Conservation (phyloP, 53 echinoderm and acorn worm genomes). For the Crossaster papposus region DNA sequence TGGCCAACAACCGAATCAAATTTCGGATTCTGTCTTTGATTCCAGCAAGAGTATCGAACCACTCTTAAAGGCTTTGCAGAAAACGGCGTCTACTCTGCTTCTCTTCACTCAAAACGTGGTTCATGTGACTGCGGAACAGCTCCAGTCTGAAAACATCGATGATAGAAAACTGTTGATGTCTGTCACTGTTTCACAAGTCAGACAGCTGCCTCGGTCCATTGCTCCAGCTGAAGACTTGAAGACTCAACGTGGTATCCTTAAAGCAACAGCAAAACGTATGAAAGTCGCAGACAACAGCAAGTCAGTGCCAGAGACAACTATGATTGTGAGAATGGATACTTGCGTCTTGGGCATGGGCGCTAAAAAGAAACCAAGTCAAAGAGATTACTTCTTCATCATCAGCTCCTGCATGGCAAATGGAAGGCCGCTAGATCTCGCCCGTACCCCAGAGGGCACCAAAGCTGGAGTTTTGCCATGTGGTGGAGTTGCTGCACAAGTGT, state of each 20-base stretch:
- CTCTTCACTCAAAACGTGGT: conserved; percentile 86
- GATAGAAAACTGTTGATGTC: conserved; percentile 24
- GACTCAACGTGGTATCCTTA: conserved; percentile 44
- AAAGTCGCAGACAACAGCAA: not conserved
- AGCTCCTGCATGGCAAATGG: conserved; percentile 60
- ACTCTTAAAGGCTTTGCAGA: conserved; percentile 61
- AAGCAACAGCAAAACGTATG: conserved; percentile 33
- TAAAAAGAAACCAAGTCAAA: conserved; percentile 6
- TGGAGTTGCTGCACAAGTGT: conserved; percentile 41
- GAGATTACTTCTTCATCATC: conserved; percentile 17
- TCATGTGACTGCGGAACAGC: conserved; percentile 47
- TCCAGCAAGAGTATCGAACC: conserved; percentile 47
- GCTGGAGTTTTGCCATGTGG: conserved; percentile 67
- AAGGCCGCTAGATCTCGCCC: conserved; percentile 25
- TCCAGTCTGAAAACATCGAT: not conserved
- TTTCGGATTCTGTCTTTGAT: conserved; percentile 63
- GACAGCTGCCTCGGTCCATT: conserved; percentile 43
- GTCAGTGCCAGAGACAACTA: conserved; percentile 48
- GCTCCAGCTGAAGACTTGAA: not conserved
- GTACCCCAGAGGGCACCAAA: conserved; percentile 3
- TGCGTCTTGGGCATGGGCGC: not conserved
- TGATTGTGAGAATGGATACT: conserved; percentile 32
- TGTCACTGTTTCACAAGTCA: conserved; percentile 3
- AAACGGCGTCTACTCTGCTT: conserved; percentile 69
- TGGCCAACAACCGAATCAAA: conserved; percentile 60